These are phyloP conservation scores for Sycophaga agraensis DNA, from an alignment of 1,140 invertebrate genomes.

Conservation along the genomic window DNA sequence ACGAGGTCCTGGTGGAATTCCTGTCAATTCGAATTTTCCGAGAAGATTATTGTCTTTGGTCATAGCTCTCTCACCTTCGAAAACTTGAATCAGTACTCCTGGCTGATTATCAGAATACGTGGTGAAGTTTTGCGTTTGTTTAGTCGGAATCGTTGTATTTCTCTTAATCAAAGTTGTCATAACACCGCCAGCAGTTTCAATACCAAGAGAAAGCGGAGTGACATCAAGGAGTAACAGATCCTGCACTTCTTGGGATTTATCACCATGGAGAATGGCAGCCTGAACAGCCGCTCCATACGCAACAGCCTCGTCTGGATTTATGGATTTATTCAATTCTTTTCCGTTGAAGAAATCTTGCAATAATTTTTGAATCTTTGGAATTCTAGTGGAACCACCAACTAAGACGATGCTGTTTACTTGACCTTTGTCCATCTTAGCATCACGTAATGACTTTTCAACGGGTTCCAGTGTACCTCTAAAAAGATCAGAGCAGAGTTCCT, in stretches of 20 bases:
- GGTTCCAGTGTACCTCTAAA: conserved; percentile 68
- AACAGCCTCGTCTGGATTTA: conserved; percentile 77
- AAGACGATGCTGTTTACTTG: conserved; percentile 62
- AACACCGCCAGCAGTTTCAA: conserved; percentile 67
- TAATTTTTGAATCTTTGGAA: conserved; percentile 64
- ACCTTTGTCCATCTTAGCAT: conserved; percentile 71
- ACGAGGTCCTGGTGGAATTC: conserved; percentile 80
- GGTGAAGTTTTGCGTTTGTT: conserved; percentile 67
- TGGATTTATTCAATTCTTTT: conserved; percentile 69
- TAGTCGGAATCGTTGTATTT: conserved; percentile 68
- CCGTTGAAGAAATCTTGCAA: conserved; percentile 68
- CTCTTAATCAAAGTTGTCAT: conserved; percentile 69
- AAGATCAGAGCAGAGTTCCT: conserved; percentile 71
- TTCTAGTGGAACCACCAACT: conserved; percentile 65
- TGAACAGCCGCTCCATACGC: conserved; percentile 75
- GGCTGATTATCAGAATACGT: conserved; percentile 73
- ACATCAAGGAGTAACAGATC: conserved; percentile 77
- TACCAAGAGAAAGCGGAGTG: conserved; percentile 66
- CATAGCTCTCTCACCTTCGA: conserved; percentile 80
- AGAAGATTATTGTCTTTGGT: conserved; percentile 78
- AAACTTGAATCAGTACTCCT: conserved; percentile 72
- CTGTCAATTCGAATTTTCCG: conserved; percentile 76
- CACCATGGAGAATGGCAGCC: conserved; percentile 67
- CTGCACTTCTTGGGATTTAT: conserved; percentile 63
- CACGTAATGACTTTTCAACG: conserved; percentile 69